Evolutionary conservation across 92 coral and sea anemone species (phyloP).

Genomic region (Epizoanthus illoricatus): DNA sequence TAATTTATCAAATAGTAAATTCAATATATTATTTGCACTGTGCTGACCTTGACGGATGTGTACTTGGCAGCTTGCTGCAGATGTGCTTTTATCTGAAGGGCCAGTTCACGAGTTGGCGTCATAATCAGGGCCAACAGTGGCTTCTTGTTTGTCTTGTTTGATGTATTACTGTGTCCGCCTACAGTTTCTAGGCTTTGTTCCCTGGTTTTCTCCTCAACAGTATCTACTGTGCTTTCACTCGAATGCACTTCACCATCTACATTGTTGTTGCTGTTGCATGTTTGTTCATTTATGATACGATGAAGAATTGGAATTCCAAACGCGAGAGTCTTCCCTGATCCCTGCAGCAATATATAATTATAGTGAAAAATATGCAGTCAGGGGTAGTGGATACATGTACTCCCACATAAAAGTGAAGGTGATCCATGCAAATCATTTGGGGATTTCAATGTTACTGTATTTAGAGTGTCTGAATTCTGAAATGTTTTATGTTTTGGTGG

Average conservation of each 20-base stretch:
- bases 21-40: background rate
- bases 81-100: conserved; percentile 81
- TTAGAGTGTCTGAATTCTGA: too few species aligned
- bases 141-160: background rate
- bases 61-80: conserved; percentile 70
- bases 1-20: background rate
- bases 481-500: too few species aligned
- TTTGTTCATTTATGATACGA: conserved; percentile 55
- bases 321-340: conserved; percentile 96
- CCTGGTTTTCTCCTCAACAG: background rate
- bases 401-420: too few species aligned
- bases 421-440: too few species aligned
- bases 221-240: background rate
- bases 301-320: conserved; percentile 92
- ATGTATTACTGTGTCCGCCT: background rate
- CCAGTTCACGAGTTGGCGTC: conserved; percentile 96
- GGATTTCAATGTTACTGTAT: too few species aligned
- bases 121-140: conserved; percentile 77
- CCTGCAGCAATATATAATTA: conserved; percentile 40
- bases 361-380: background rate
- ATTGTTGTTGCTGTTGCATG: background rate
- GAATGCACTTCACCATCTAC: conserved; percentile 20
- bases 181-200: conserved; percentile 3
- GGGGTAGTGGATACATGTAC: background rate
- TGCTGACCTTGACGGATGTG: conserved; percentile 66